These are phyloP conservation scores for Strigops habroptila DNA, from an alignment of 2,113 vertebrate species.

Conservation along the genomic window DNA sequence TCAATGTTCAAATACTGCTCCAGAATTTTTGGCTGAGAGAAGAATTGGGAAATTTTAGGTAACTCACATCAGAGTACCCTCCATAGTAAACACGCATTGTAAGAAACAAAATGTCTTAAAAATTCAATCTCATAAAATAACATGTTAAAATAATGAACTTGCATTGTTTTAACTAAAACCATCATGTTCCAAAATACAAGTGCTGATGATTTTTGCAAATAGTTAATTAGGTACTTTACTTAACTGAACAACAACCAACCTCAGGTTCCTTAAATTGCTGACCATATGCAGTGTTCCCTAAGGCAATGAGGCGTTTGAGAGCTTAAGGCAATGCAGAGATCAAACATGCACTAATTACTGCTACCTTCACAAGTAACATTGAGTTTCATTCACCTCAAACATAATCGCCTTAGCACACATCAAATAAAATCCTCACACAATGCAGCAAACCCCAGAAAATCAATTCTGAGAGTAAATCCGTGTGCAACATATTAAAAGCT, in stretches of 20 bases:
- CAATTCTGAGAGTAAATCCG: background rate
- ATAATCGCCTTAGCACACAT: background rate
- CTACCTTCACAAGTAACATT: background rate
- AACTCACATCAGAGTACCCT: background rate
- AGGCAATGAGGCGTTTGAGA: background rate
- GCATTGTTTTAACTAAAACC: background rate
- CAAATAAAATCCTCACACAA: background rate
- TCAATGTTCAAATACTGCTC: constrained; percentile 94
- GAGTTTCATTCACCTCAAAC: background rate
- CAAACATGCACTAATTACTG: background rate
- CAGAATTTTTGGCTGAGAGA: constrained; percentile 87
- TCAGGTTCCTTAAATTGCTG: background rate
- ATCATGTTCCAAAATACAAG: background rate
- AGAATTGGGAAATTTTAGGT: background rate
- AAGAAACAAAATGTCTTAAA: background rate
- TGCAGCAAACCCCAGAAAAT: background rate
- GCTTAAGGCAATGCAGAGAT: background rate
- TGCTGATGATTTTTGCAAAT: background rate
- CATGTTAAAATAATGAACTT: background rate
- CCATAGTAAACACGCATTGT: background rate
- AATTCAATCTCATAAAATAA: background rate
- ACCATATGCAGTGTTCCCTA: background rate
- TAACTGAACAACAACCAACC: background rate
- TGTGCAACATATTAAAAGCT: background rate
- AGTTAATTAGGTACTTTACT: background rate